phyloP scores from a whole-genome alignment of 2,113 vertebrate species.

The Apteryx owenii region DNA sequence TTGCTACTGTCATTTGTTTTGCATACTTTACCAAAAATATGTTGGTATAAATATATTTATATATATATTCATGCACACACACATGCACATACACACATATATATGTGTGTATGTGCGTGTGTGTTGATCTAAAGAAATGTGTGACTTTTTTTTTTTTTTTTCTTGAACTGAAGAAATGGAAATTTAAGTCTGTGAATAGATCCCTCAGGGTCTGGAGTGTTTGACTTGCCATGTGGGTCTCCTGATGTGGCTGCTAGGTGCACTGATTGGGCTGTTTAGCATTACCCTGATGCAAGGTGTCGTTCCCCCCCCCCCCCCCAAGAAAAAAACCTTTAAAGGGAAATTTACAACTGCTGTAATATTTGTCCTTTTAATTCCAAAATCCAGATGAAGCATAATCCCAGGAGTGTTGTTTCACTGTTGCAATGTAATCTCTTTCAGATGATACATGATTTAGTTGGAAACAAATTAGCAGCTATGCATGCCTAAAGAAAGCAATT shows the following conservation, averaged over 20 bases:
- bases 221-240: neutral
- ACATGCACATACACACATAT: no score
- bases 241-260: neutral
- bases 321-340: neutral
- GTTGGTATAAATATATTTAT: neutral
- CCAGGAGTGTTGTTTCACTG: constrained; percentile 55
- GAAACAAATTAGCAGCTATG: constrained; percentile 78
- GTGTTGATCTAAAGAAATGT: neutral
- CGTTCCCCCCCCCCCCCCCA: neutral
- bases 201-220: neutral
- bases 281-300: neutral
- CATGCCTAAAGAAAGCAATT: constrained; percentile 79
- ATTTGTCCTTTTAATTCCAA: constrained; percentile 65
- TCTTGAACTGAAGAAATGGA: neutral
- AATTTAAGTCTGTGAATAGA: neutral
- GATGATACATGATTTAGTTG: constrained; percentile 73
- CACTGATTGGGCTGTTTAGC: neutral
- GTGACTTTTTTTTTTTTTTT: neutral
- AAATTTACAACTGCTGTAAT: constrained; percentile 42
- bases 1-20: neutral
- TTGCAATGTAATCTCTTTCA: constrained; percentile 69
- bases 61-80: no score
- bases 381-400: constrained; percentile 64
- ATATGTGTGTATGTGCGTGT: no score
- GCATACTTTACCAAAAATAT: neutral